Percentiles rank a stretch among this genome's conserved stretches.
Conservation (phyloP, 2,888 invertebrate genomes). For the Clepsis dumicolana region DNA sequence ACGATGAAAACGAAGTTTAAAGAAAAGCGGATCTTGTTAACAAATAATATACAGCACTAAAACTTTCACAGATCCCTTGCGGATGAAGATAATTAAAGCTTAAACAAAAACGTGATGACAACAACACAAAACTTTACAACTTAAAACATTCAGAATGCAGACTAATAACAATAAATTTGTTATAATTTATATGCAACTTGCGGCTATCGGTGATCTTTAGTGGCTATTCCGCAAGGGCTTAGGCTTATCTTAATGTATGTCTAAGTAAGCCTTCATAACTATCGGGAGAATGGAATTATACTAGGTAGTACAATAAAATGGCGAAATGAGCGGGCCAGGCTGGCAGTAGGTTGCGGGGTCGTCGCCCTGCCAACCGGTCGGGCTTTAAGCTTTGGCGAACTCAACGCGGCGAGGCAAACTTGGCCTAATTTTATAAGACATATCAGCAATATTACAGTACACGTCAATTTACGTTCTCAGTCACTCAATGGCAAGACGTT, state of each 20-base stretch:
- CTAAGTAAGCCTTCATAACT: conserved; percentile 45
- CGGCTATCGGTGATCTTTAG: conserved; percentile 34
- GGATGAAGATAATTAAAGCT: neutral
- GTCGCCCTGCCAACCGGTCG: conserved; percentile 80
- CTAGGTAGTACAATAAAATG: conserved; percentile 51
- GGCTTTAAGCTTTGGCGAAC: conserved; percentile 74
- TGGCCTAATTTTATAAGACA: conserved; percentile 77
- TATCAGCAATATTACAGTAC: conserved; percentile 47
- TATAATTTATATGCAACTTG: conserved; percentile 13
- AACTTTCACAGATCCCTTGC: neutral
- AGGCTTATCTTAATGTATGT: conserved; percentile 37
- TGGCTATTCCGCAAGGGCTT: conserved; percentile 25
- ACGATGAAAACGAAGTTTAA: neutral
- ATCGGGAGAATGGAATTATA: conserved; percentile 31
- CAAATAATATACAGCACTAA: neutral
- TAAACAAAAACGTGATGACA: neutral
- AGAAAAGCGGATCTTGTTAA: neutral
- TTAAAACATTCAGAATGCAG: conserved; percentile 9
- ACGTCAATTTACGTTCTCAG: conserved; percentile 36
- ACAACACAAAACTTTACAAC: neutral
- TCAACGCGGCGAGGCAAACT: conserved; percentile 73
- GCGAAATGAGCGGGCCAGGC: conserved; percentile 57
- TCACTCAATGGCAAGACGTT: conserved; percentile 25
- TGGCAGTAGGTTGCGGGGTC: conserved; percentile 81
- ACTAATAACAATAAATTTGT: conserved; percentile 25